A percentile compares a stretch with the other conserved stretches of the same genome.
phyloP scores from a whole-genome alignment of 2,888 invertebrate species.

The Siphlonurus alternatus region DNA sequence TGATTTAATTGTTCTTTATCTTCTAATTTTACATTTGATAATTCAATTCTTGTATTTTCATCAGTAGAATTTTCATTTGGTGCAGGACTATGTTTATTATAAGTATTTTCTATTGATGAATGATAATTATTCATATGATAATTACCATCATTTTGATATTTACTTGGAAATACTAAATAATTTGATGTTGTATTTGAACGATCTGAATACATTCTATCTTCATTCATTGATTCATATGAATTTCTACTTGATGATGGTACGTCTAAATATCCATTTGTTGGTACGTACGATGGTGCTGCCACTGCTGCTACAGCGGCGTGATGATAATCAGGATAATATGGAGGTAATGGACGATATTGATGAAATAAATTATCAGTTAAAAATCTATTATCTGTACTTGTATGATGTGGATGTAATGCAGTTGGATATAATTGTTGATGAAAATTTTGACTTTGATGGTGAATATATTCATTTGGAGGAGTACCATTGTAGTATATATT shows the following conservation, averaged over 20 bases:
- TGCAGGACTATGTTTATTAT: not conserved
- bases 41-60: not conserved
- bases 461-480: conserved; percentile 45
- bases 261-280: not conserved
- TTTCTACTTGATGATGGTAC: not conserved
- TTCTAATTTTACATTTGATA: not conserved
- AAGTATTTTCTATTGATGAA: not conserved
- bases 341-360: conserved; percentile 60
- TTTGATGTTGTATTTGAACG: not conserved
- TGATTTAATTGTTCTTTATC: not conserved
- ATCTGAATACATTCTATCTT: not conserved
- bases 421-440: conserved; percentile 40
- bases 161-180: not conserved
- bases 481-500: conserved; percentile 66
- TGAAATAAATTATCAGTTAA: conserved; percentile 73
- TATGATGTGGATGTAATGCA: conserved; percentile 28
- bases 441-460: conserved; percentile 43
- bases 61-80: not conserved
- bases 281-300: conserved; percentile 44
- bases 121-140: not conserved
- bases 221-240: not conserved
- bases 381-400: conserved; percentile 47
- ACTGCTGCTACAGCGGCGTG: conserved; percentile 23
- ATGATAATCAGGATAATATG: conserved; percentile 64
- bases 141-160: not conserved